These are phyloP conservation scores for Corythornis cristatus DNA, from an alignment of 2,113 vertebrate species.

Conservation along the genomic window DNA sequence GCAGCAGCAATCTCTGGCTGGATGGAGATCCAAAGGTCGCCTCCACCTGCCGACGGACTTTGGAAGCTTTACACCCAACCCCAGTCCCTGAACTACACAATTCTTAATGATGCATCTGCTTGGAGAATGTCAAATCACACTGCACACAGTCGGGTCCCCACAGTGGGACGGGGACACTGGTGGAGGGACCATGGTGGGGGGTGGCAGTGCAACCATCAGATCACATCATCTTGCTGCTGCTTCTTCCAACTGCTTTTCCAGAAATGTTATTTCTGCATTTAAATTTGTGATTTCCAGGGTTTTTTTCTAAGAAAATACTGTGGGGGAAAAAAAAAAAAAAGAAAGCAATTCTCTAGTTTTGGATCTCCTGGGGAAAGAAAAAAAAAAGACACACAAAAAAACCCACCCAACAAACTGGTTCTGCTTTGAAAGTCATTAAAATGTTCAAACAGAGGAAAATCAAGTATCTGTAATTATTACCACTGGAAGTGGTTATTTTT, in stretches of 20 bases:
- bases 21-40: not conserved
- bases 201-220: not conserved
- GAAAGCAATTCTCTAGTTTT: not conserved
- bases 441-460: not conserved
- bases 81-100: not conserved
- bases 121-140: not conserved
- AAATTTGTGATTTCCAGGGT: not conserved
- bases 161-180: not conserved
- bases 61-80: not conserved
- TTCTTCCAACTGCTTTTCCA: not conserved
- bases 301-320: not conserved
- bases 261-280: not conserved
- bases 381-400: not conserved
- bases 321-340: not conserved
- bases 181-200: not conserved
- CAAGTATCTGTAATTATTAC: not conserved
- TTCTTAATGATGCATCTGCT: not conserved
- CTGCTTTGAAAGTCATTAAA: conserved; percentile 23
- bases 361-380: not conserved
- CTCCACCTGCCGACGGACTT: not conserved
- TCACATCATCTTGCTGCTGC: not conserved
- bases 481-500: not conserved
- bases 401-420: not conserved
- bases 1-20: not conserved
- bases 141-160: fast-evolving